Evolutionary conservation across 2,888 invertebrate genomes (phyloP), one percentile per base, ranked within the genome.

Genomic region (Rhorus exstirpatorius): DNA sequence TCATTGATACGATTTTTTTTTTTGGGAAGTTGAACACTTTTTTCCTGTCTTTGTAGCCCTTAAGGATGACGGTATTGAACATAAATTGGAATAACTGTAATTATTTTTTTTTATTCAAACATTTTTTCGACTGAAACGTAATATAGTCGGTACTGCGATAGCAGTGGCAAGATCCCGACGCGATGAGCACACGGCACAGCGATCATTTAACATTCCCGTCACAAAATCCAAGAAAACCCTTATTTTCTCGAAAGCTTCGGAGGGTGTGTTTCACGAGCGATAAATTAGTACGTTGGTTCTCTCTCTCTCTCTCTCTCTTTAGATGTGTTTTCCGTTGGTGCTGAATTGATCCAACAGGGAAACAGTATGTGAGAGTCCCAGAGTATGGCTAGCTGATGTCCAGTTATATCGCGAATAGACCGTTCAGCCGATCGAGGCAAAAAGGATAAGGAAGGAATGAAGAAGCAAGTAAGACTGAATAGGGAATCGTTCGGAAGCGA

Each of bases 401-500:
- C 38, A 51, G 41, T 51, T 63, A 24, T 51, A 41, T 10, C 19
- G 26, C 6, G 26, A 26, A 58, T 17, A 58, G 31, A 61, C 19
- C 55, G 63, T 70, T 63, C 14, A 31, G 24, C 31, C 41, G 63
- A 51, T 35, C 17, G 17, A 26, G 26, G 49, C 24, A 65, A 70
- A 58, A 70, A 21, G 41, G 55, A 3, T 51, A 44, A 41, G 6
- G 17, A 51, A 46, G 38, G 8, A 55, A n/a, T 26, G 31, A 72
- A 41, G 68, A 24, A 76, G 14, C 38, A 31, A 51, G 38, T n/a
- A 26, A 31, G 21, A 31, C 26, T 26, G 14, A 46, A 67, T 46
- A 46, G 74, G 26, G 8, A 74, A 82, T 68, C 26, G 60, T 21
- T 68, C 68, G 55, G 60, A 74, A 82, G 58, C 58, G 70, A 78